Evolutionary conservation across 2,113 vertebrate species (phyloP).

Genomic region (Calidris pygmaea): DNA sequence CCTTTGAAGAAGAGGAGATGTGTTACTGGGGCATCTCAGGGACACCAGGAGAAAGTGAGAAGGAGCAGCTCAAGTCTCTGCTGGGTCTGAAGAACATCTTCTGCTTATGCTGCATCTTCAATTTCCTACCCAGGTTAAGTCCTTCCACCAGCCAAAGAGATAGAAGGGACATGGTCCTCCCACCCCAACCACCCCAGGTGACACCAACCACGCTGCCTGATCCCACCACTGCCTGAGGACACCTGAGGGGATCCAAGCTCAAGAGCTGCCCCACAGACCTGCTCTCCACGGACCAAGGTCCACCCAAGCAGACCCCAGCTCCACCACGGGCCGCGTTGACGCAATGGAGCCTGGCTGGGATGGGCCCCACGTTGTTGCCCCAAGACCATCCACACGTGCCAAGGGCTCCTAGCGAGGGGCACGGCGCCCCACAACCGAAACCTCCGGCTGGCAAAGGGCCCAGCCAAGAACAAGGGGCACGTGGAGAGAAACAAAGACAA

Average conservation of each 20-base stretch:
- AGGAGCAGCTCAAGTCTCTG: neutral
- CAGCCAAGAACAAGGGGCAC: neutral
- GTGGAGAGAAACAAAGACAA: neutral
- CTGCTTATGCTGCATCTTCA: fast-evolving
- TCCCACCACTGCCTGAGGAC: neutral
- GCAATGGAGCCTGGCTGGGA: fast-evolving
- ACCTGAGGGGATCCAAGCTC: neutral
- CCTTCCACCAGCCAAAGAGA: neutral
- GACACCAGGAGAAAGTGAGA: neutral
- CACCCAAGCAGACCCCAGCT: neutral
- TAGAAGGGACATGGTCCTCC: fast-evolving
- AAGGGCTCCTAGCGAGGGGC: neutral
- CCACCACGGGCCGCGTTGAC: fast-evolving
- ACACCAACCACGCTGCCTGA: neutral
- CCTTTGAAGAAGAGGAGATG: neutral
- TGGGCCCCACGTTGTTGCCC: fast-evolving
- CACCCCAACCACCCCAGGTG: no score
- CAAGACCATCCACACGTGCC: neutral
- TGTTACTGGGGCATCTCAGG: fast-evolving
- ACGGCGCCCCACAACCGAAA: fast-evolving
- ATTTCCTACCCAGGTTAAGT: neutral
- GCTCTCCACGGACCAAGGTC: fast-evolving
- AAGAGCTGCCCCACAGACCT: neutral
- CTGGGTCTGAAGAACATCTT: fast-evolving
- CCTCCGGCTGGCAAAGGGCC: fast-evolving